Conservation (phyloP, 2,888 invertebrate genomes). For the Choristoneura rosaceana region DNA sequence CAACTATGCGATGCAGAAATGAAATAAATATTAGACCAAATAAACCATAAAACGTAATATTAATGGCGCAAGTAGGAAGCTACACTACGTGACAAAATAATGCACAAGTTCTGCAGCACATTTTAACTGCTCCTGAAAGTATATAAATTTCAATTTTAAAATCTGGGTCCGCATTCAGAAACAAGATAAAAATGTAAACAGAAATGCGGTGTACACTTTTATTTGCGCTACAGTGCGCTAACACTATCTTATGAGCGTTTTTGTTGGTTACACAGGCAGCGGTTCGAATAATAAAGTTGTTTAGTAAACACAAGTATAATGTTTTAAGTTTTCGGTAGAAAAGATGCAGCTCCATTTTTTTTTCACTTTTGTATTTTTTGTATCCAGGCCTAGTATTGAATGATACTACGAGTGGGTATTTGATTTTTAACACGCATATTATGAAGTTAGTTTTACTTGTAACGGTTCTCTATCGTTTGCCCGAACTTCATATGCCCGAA, state of each 20-base stretch:
- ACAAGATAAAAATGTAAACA: constrained; percentile 44
- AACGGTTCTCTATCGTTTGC: too few species aligned
- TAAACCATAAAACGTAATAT: constrained; percentile 23
- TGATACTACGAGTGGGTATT: too few species aligned
- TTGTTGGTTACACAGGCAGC: constrained; percentile 5
- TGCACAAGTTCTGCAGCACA: constrained; percentile 51
- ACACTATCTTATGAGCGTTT: constrained; percentile 23
- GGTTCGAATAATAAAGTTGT: constrained; percentile 18
- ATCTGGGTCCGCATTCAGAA: constrained; percentile 58
- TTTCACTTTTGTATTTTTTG: too few species aligned
- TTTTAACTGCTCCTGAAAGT: constrained; percentile 67
- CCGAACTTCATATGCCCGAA: too few species aligned
- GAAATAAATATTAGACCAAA: constrained; percentile 22
- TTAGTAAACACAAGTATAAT: not conserved
- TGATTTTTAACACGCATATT: too few species aligned
- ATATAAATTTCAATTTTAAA: constrained; percentile 78
- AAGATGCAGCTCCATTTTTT: not conserved
- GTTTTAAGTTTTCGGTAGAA: not conserved
- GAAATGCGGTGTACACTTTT: constrained; percentile 44
- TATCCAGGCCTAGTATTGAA: too few species aligned
- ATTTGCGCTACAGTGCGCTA: constrained; percentile 45
- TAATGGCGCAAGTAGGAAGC: constrained; percentile 32
- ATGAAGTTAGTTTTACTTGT: too few species aligned
- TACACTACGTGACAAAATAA: constrained; percentile 47
- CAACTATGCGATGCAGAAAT: constrained; percentile 16